Conservation (phyloP, 2,888 invertebrate species). For the Sycophila texana region DNA sequence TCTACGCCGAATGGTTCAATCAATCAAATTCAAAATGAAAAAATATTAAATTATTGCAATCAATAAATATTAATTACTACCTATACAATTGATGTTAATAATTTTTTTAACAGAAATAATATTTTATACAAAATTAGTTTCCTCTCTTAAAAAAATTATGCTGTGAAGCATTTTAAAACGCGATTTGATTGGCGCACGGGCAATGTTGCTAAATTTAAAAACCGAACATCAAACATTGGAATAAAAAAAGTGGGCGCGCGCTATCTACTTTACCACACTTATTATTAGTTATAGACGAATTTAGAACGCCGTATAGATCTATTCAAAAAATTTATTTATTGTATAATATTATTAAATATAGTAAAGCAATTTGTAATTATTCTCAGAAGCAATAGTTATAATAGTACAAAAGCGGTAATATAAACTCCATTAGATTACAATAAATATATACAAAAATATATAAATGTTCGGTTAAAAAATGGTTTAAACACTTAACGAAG, state of each 20-base stretch:
- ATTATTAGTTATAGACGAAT: not conserved
- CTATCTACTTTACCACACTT: too few relatives aligned
- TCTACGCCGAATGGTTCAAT: not conserved
- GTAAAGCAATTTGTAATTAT: not conserved
- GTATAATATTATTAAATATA: conserved; percentile 4
- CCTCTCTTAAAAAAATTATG: too few relatives aligned
- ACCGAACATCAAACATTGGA: too few relatives aligned
- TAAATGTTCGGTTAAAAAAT: not conserved
- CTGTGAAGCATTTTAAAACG: too few relatives aligned
- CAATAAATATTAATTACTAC: conserved; percentile 8
- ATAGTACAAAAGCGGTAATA: not conserved
- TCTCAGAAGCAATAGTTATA: not conserved
- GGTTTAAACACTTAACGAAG: not conserved
- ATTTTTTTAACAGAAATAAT: too few relatives aligned
- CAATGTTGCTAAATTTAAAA: too few relatives aligned
- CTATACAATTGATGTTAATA: too few relatives aligned
- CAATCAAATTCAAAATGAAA: not conserved
- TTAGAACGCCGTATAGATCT: not conserved
- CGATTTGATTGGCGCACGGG: too few relatives aligned
- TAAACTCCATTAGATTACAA: not conserved
- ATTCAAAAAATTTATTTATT: not conserved
- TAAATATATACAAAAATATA: not conserved
- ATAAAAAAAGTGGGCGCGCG: too few relatives aligned
- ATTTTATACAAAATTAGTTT: too few relatives aligned
- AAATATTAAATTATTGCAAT: conserved; percentile 9